Base-by-base conservation (phyloP, 2,113 vertebrate species). In the Diadophis punctatus region DNA sequence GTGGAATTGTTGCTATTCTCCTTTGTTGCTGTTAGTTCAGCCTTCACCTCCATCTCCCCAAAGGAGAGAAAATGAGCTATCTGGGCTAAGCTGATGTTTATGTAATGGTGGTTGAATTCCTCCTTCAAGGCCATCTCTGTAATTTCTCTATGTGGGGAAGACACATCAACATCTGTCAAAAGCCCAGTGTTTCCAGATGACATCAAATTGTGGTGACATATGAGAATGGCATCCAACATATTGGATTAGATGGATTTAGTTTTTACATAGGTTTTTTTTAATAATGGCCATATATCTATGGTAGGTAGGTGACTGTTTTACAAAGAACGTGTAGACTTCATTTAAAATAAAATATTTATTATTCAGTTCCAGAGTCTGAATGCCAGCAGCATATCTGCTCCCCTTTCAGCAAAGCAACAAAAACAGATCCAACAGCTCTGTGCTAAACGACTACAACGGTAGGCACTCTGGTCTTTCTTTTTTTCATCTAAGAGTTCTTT, bases 291-390 rank as follows among this genome's bases (percentile, higher is more conserved):
- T 63, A 34, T 30, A 84, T 39, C 20, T 18, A 60, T n/a, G 16
- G 30, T 14, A 2, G 34, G 9, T 49, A 60, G 46, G 43, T 8
- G 20, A 49, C 12, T 27, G 5, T n/a, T 34, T n/a, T 22, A 12
- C 6, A 51, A 23, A 18, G 11, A 49, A 86, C 9, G 9, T 91
- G 25, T 9, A 22, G 10, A 14, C 43, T 39, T 74, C 4, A 1
- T 88, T 30, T 55, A 74, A 91, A 48, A 88, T 34, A 48, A 91
- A 88, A 60, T 91, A 63, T 53, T 52, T 94, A 49, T 96, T 74
- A 39, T 93, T 95, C 94, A 99, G 99, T 98, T 99, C 93, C 98
- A 98, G 97, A 97, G 96, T 92, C 94, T 99, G 92, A 96, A 93
- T 88, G 95, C 94, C 92, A 90, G 94, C 51, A 97, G 89, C 84